These are phyloP conservation scores for zebrafish (Danio rerio) DNA, from an alignment of 2,113 vertebrate genomes.

Conservation along the genomic window GRCz12tu NC_133182.1:47967001-47967500, in stretches of 20 bases:
- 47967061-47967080: not conserved
- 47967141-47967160: constrained; percentile 14
- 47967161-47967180: constrained; percentile 11
- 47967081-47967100: not conserved
- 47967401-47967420: constrained; percentile 81
- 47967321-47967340: constrained; percentile 79
- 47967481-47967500: constrained; percentile 64
- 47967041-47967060: not conserved
- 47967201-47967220: not conserved
- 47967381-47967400: constrained; percentile 79
- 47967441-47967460: constrained; percentile 80
- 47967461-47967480: constrained; percentile 77
- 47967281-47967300: constrained; percentile 73
- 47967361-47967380: constrained; percentile 80
- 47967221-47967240: not conserved
- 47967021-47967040: not conserved
- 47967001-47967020: not conserved
- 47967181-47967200: not conserved
- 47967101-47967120: constrained; percentile 11
- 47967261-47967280: constrained; percentile 70
- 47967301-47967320: constrained; percentile 70
- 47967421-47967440: constrained; percentile 79
- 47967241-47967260: constrained; percentile 59
- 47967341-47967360: constrained; percentile 81
- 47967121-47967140: constrained; percentile 36